phyloP scores from a whole-genome alignment of 2,888 invertebrate genomes.

The Cartodere bifasciata region DNA sequence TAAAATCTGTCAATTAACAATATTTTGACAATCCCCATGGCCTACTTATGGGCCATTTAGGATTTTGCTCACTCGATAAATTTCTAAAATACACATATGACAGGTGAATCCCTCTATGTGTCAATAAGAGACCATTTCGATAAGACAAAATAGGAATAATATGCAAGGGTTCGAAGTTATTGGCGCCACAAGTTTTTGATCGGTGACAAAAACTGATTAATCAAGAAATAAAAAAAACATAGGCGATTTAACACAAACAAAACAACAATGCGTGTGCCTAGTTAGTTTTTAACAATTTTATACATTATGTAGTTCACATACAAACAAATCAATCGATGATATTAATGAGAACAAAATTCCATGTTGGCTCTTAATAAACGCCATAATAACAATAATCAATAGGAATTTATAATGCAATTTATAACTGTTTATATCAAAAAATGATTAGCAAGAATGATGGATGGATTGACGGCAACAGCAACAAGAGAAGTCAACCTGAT shows the following conservation, averaged over 20 bases:
- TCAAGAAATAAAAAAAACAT: too few relatives aligned
- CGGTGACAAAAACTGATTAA: too few relatives aligned
- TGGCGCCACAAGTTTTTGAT: too few relatives aligned
- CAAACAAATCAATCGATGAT: constrained; percentile 17
- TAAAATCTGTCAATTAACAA: too few relatives aligned
- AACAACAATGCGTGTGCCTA: neutral
- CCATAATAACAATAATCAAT: constrained; percentile 35
- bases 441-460: constrained; percentile 33
- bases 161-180: too few relatives aligned
- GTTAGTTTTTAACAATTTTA: neutral
- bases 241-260: neutral
- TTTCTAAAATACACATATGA: too few relatives aligned
- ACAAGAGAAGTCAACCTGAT: constrained; percentile 30
- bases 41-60: too few relatives aligned
- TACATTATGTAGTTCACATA: neutral
- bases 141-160: too few relatives aligned
- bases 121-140: too few relatives aligned
- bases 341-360: constrained; percentile 28
- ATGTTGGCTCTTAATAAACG: constrained; percentile 33
- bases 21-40: too few relatives aligned
- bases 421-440: constrained; percentile 35
- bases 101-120: too few relatives aligned
- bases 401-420: constrained; percentile 32
- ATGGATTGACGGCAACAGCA: constrained; percentile 33
- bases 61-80: too few relatives aligned